Percentiles rank a stretch among this genome's conserved stretches.
phyloP scores from a whole-genome alignment of 2,888 invertebrate species.

The Coenonympha glycerion region DNA sequence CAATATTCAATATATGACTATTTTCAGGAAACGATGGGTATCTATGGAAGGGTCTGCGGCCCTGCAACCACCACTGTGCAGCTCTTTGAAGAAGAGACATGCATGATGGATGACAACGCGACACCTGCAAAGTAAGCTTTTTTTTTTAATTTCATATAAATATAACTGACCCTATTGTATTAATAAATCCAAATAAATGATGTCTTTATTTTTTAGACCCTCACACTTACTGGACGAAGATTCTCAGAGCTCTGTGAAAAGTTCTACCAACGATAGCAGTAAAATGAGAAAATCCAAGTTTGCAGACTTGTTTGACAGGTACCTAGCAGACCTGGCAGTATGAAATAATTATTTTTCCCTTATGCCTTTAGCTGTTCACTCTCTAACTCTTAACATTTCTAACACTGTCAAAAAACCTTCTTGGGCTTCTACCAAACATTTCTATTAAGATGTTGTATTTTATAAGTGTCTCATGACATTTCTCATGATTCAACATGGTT shows the following conservation, averaged over 20 bases:
- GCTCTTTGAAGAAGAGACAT: conserved; percentile 83
- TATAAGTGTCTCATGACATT: no score
- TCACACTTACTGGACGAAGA: conserved; percentile 80
- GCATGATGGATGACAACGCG: conserved; percentile 83
- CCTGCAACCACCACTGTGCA: conserved; percentile 73
- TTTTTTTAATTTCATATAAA: conserved; percentile 4
- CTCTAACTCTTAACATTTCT: no score
- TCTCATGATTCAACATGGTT: background rate
- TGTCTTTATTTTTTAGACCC: conserved; percentile 46
- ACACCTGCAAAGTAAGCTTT: conserved; percentile 65
- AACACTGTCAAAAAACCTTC: no score
- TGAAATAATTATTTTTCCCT: no score
- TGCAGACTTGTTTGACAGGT: conserved; percentile 70
- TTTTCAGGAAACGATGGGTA: conserved; percentile 68
- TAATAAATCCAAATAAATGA: no score
- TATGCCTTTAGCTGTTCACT: no score
- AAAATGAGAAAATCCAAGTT: conserved; percentile 70
- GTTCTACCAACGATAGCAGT: conserved; percentile 81
- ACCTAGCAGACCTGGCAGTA: no score
- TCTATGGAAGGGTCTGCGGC: conserved; percentile 68
- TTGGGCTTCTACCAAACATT: no score
- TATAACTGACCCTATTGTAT: no score
- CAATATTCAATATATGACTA: no score
- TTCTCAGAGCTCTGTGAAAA: conserved; percentile 88
- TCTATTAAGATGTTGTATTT: no score